A percentile compares a stretch with the other conserved stretches of the same genome.
Conservation (phyloP, 1,140 invertebrate genomes). For the Orussus abietinus region DNA sequence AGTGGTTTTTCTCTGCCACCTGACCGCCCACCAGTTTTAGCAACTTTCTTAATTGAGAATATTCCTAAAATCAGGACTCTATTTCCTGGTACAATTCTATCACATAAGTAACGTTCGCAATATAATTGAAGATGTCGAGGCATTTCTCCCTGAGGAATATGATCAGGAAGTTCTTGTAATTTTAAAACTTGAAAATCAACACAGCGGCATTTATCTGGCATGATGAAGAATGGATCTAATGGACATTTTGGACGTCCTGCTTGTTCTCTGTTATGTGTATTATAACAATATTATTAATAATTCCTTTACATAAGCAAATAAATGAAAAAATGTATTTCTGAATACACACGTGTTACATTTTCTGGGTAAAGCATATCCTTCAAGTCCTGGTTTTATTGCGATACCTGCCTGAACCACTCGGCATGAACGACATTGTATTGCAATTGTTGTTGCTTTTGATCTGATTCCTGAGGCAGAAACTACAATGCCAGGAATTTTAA, state of each 20-base stretch:
- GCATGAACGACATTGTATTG: slow-evolving; percentile 94
- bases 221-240: slow-evolving; percentile 96
- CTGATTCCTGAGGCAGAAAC: slow-evolving; percentile 90
- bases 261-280: slow-evolving; percentile 69
- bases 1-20: slow-evolving; percentile 79
- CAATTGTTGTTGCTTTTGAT: slow-evolving; percentile 92
- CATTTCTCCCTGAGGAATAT: slow-evolving; percentile 97
- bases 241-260: slow-evolving; percentile 88
- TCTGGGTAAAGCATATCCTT: slow-evolving; percentile 94
- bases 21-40: slow-evolving; percentile 57
- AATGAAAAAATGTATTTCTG: slow-evolving; percentile 6
- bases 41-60: slow-evolving; percentile 93
- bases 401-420: slow-evolving; percentile 86
- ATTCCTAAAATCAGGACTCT: slow-evolving; percentile 91
- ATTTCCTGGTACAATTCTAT: slow-evolving; percentile 94
- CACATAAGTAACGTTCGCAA: slow-evolving; percentile 92
- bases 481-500: slow-evolving; percentile 95
- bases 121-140: slow-evolving; percentile 94
- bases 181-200: slow-evolving; percentile 92
- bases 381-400: slow-evolving; percentile 88
- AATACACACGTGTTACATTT: slow-evolving; percentile 84
- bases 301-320: slow-evolving; percentile 3
- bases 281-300: slow-evolving; percentile 7
- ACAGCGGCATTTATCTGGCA: slow-evolving; percentile 95
- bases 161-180: slow-evolving; percentile 94